Conservation (phyloP, 2,797 vertebrate genomes). For the Sebastes matsubarae region DNA sequence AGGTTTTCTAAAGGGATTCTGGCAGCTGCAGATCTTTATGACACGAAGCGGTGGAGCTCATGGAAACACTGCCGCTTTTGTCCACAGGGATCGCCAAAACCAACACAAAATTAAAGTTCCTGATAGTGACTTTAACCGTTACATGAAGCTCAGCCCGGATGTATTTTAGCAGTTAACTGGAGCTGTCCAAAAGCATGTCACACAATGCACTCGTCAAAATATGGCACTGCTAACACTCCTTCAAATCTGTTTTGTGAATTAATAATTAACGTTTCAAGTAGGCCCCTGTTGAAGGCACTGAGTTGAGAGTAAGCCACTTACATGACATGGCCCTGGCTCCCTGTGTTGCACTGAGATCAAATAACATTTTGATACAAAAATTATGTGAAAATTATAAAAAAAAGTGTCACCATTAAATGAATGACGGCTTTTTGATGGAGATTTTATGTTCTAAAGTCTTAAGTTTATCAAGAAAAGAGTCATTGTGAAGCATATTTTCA, state of each 20-base stretch:
- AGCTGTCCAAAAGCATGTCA: neutral
- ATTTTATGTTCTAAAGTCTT: conserved; percentile 1
- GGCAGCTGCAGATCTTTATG: neutral
- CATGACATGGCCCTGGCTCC: neutral
- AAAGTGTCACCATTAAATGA: conserved; percentile 6
- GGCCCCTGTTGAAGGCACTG: neutral
- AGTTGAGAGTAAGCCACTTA: conserved; percentile 5
- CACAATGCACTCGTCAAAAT: neutral
- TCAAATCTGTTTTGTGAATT: conserved; percentile 11
- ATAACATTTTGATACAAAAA: neutral
- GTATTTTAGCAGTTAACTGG: neutral
- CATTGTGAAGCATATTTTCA: conserved; percentile 22
- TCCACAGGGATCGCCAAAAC: too few species aligned
- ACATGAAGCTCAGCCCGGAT: neutral
- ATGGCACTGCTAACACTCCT: neutral
- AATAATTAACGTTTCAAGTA: conserved; percentile 20
- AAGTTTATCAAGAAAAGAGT: conserved; percentile 3
- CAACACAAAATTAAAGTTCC: too few species aligned
- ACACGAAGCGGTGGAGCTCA: neutral
- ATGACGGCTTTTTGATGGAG: conserved; percentile 13
- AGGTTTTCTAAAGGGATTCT: neutral
- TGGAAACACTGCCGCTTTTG: neutral
- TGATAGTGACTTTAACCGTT: neutral
- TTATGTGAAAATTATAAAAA: neutral
- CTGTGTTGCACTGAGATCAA: neutral